Percentiles rank a stretch among this genome's conserved stretches.
Evolutionary conservation across 2,113 vertebrate genomes (phyloP).

Genomic region (Semnopithecus entellus): DNA sequence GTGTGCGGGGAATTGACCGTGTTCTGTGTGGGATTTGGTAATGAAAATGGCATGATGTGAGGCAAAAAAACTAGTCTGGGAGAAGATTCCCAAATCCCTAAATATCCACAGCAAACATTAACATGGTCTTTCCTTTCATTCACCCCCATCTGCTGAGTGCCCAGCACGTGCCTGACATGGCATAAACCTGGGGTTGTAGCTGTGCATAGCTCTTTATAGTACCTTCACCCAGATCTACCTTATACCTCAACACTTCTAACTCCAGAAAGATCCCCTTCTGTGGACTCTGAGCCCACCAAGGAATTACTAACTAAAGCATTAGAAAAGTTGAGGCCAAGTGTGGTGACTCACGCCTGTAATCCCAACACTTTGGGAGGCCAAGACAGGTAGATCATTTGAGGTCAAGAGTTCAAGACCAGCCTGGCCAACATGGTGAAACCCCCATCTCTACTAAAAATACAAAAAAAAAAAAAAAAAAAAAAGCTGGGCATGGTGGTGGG

Average conservation of each 20-base stretch:
- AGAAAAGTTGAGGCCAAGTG: background rate
- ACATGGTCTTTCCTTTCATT: no score
- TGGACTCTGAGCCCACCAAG: background rate
- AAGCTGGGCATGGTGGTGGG: no score
- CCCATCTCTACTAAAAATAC: no score
- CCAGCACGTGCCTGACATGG: accelerated
- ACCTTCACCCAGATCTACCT: background rate
- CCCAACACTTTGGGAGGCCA: no score
- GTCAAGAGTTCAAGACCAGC: no score
- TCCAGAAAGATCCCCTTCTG: background rate
- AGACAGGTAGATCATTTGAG: no score
- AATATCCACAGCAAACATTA: background rate
- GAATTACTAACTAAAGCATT: background rate
- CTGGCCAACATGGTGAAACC: no score
- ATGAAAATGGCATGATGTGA: background rate
- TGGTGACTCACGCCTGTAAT: no score
- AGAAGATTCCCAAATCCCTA: background rate
- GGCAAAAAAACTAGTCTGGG: background rate
- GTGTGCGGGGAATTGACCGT: accelerated
- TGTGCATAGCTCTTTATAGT: background rate
- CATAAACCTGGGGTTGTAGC: accelerated
- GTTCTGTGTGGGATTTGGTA: background rate
- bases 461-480: no score
- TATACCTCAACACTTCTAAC: background rate
- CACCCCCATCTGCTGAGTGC: background rate